A percentile compares a stretch with the other conserved stretches of the same genome.
phyloP scores from a whole-genome alignment of 2,888 invertebrate genomes.

The Ochropleura leucogaster region DNA sequence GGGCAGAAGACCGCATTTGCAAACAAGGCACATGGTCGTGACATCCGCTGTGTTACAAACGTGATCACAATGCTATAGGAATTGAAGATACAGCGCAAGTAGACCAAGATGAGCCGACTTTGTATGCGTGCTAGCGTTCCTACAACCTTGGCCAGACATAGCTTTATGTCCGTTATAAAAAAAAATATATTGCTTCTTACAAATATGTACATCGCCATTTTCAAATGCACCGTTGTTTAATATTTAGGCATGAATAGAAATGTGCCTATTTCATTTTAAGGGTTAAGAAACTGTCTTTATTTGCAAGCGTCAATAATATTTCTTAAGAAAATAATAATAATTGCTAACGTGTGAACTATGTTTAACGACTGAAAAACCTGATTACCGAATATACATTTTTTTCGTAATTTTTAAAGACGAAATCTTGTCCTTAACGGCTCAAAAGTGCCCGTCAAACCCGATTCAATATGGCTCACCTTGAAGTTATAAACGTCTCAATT shows the following conservation, averaged over 20 bases:
- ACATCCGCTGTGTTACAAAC: slow-evolving; percentile 86
- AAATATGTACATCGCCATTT: slow-evolving; percentile 72
- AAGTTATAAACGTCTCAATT: slow-evolving; percentile 55
- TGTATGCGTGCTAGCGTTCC: slow-evolving; percentile 75
- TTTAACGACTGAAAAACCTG: slow-evolving; percentile 8
- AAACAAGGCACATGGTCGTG: slow-evolving; percentile 84
- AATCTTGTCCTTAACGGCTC: slow-evolving; percentile 24
- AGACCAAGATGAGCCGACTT: slow-evolving; percentile 75
- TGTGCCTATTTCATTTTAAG: slow-evolving; percentile 18
- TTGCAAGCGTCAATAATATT: not conserved
- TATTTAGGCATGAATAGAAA: slow-evolving; percentile 38
- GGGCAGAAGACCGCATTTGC: slow-evolving; percentile 77
- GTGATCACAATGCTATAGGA: slow-evolving; percentile 80
- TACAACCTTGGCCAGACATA: slow-evolving; percentile 80
- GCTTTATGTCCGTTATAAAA: slow-evolving; percentile 82
- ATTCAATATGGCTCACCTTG: slow-evolving; percentile 62
- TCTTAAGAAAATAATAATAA: not conserved
- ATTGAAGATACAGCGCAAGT: slow-evolving; percentile 73
- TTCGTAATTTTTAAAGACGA: slow-evolving; percentile 18
- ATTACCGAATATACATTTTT: slow-evolving; percentile 1
- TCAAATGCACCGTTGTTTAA: slow-evolving; percentile 77
- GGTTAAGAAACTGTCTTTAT: slow-evolving; percentile 15
- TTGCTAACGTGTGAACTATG: not conserved
- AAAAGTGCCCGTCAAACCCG: slow-evolving; percentile 49
- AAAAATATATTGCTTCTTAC: slow-evolving; percentile 75